Percentiles rank a stretch among this genome's conserved stretches.
Evolutionary conservation across 2,113 vertebrate species (phyloP).

Genomic region (Mellivora capensis): DNA sequence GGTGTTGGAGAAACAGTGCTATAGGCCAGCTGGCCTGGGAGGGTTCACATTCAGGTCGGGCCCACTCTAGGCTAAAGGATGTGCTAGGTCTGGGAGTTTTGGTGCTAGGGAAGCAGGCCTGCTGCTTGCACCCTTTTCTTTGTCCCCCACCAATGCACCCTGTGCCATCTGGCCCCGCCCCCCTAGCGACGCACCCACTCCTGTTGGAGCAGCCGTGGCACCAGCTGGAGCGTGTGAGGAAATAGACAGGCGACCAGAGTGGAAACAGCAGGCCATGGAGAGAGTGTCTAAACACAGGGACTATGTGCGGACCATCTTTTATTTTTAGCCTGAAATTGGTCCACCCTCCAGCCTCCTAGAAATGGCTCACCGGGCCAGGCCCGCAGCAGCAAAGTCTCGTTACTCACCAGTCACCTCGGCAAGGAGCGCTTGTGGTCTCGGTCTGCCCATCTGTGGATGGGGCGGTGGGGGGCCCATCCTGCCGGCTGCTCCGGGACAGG

Average conservation of each 20-base stretch:
- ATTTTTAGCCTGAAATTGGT: neutral
- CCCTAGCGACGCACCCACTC: neutral
- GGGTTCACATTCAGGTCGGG: fast-evolving
- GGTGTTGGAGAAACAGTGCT: fast-evolving
- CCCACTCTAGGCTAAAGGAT: neutral
- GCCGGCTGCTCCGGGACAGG: fast-evolving
- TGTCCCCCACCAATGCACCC: neutral
- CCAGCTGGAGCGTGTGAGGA: constrained; percentile 63
- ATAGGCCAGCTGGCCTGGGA: fast-evolving
- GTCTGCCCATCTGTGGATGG: neutral
- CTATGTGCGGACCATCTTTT: constrained; percentile 15
- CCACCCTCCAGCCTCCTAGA: neutral
- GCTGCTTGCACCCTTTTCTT: neutral
- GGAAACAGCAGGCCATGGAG: neutral
- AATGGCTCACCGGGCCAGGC: neutral
- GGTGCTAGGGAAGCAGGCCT: neutral
- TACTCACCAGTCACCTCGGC: neutral
- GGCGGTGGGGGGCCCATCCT: fast-evolving
- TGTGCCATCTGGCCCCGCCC: neutral
- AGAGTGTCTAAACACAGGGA: neutral
- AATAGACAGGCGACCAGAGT: neutral
- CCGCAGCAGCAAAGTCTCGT: fast-evolving
- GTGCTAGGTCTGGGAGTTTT: neutral
- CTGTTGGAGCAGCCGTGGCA: neutral
- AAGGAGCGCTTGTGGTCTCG: neutral